Evolutionary conservation across 2,888 invertebrate genomes (phyloP), one percentile per base, ranked within the genome.

Genomic region (Pyrrhosoma nymphula): DNA sequence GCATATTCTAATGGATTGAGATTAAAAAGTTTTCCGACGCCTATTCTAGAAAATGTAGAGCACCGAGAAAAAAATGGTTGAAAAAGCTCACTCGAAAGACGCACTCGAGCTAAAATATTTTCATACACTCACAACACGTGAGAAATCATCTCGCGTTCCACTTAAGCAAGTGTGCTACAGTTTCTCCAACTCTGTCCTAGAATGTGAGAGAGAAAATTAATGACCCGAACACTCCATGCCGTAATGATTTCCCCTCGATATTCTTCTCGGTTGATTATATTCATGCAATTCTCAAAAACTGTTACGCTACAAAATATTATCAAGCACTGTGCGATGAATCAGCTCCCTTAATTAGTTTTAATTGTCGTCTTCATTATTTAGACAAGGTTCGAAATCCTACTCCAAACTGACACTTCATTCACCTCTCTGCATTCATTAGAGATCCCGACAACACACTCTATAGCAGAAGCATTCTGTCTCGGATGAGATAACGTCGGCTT

Each of bases 171-270:
- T 82, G 82, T 6, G 82, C 82, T 82, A 82, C 82, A 35, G 30
- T 82, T 82, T 82, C 82, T 82, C 35, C 82, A 35, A 18, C 82
- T 82, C 82, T 35, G 82, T 16, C 82, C 82, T 82, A 82, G 82
- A 82, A 82, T 82, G 82, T 26, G 16, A 35, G 82, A 16, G 82
- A 30, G 35, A 30, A 82, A 82, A 82, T 82, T 82, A 82, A 82
- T 35, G 16, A 82, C 82, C n/a, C n/a, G 82, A 82, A 2, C 69
- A 69, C n/a, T 14, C 6, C n/a, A 69, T 82, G 82, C 35, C 82
- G 35, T 82, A 82, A 82, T 82, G 82, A 30, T 82, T 14, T 69
- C n/a, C 0, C 82, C 30, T 82, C n/a, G 82, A 35, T 82, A 35
- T 35, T 35, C 16, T 35, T 82, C 35, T 82, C 35, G 82, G 82